Base-by-base conservation (phyloP, 1,140 invertebrate genomes). In the Trichonephila clavipes region DNA sequence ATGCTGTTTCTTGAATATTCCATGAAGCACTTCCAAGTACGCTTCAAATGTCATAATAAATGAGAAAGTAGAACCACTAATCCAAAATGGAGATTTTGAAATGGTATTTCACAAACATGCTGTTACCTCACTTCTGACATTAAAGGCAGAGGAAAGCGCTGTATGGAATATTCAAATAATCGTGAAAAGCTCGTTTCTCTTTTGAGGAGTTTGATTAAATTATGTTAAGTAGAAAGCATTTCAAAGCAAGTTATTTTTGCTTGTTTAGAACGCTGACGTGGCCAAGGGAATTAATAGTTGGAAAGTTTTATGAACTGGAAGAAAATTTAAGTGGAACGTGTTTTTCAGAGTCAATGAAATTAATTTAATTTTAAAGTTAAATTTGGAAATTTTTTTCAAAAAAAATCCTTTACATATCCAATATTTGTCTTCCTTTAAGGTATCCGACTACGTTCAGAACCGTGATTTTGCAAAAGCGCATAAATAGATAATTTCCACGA, bases 121-220 rank as follows among this genome's bases (percentile, higher is more conserved):
- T 77, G 34, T 77, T 77, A 77, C 28, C 72, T 77, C 72, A 77
- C 40, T 77, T 77, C 72, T 77, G 72, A 77, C 72, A 77, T 77
- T 77, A 77, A 77, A 77, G 28, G 34, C 28, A 40, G 16, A 40
- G 28, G 34, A 19, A 77, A 77, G 34, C 34, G 72, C 34, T 34
- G 72, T 19, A 28, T 77, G 72, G 72, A 24, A 34, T 51, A 77
- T 28, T 77, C 28, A 77, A 77, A 77, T 77, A 77, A 77, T 72
- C 24, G 69, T 40, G 72, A 12, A 77, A 40, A 16, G 14, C 34
- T 77, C 51, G 72, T 77, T 77, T 77, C 72, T 34, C 72, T 77
- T 77, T 77, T 77, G 69, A 72, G 34, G 28, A 28, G 18, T 28
- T 77, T 77, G 72, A 77, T 77, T 77, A 77, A 77, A 77, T 77